Percentiles rank a stretch among this genome's conserved stretches.
Conservation (phyloP, 2,888 invertebrate genomes). For the Cylloceria caligata region DNA sequence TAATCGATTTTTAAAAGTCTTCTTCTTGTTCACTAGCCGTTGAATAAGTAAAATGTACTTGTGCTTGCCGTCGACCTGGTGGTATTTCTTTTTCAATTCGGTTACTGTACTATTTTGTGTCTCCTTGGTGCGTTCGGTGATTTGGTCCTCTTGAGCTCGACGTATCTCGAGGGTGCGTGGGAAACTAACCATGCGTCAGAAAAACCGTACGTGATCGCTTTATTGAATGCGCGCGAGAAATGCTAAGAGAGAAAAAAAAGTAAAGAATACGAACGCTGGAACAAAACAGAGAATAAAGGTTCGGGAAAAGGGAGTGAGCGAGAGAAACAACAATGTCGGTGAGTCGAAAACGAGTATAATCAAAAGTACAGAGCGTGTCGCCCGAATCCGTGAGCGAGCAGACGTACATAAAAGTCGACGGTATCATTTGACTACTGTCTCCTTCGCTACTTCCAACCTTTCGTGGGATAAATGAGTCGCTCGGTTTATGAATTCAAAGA, state of each 20-base stretch:
- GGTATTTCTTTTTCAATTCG: conserved; percentile 45
- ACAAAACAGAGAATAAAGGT: conserved; percentile 28
- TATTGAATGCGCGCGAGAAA: conserved; percentile 73
- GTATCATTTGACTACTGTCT: conserved; percentile 43
- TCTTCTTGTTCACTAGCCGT: conserved; percentile 27
- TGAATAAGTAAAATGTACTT: conserved; percentile 36
- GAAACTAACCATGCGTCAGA: conserved; percentile 77
- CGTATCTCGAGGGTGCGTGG: conserved; percentile 72
- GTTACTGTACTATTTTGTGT: conserved; percentile 35
- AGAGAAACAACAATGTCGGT: conserved; percentile 33
- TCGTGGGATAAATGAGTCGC: conserved; percentile 53
- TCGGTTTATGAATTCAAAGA: conserved; percentile 53
- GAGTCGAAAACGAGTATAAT: conserved; percentile 62
- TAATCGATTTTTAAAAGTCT: conserved; percentile 27
- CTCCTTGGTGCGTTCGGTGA: conserved; percentile 37
- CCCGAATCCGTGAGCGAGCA: conserved; percentile 38
- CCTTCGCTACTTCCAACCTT: conserved; percentile 24
- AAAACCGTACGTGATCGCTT: conserved; percentile 78
- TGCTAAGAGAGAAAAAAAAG: conserved; percentile 30
- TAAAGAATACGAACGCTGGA: conserved; percentile 36
- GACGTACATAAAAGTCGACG: conserved; percentile 50
- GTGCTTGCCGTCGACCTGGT: conserved; percentile 27
- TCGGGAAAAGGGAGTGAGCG: conserved; percentile 39
- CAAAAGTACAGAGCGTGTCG: conserved; percentile 66
- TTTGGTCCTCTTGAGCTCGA: conserved; percentile 26